Conservation (phyloP, 1,140 invertebrate genomes). For the Pantala flavescens region DNA sequence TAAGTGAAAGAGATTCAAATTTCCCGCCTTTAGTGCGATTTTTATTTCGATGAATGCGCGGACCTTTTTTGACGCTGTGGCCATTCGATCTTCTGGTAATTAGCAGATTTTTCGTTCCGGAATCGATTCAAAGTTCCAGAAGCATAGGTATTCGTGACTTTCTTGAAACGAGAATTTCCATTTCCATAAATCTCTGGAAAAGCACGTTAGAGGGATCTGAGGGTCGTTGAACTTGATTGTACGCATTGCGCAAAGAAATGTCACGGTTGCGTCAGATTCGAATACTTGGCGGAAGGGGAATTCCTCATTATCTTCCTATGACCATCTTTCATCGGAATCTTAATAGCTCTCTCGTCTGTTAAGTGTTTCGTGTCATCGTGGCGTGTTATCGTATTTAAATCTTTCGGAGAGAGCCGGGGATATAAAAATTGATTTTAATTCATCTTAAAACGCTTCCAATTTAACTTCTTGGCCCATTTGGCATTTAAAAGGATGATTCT, state of each 20-base stretch:
- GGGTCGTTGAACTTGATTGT: not conserved
- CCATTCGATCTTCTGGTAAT: not conserved
- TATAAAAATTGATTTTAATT: too few species aligned
- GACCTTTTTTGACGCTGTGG: too few species aligned
- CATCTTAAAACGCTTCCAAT: too few species aligned
- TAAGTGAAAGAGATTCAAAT: too few species aligned
- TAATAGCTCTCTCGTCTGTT: too few species aligned
- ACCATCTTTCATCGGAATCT: not conserved
- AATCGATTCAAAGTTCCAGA: not conserved
- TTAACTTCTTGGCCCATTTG: too few species aligned
- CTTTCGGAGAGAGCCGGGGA: too few species aligned
- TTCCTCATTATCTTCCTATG: not conserved
- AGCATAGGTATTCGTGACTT: not conserved
- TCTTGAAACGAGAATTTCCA: not conserved
- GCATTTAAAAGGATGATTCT: too few species aligned
- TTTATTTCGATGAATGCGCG: too few species aligned
- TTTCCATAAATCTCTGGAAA: not conserved
- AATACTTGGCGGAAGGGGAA: not conserved
- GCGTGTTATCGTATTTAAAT: too few species aligned
- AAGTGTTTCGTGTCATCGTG: too few species aligned
- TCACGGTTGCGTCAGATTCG: not conserved
- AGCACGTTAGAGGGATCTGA: not conserved
- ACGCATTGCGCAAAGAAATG: constrained; percentile 5
- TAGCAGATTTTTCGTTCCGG: not conserved
- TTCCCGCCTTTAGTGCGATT: too few species aligned